Evolutionary conservation across 64 coral and sea anemone species (phyloP).

Genomic region (Acropora tenuis): DNA sequence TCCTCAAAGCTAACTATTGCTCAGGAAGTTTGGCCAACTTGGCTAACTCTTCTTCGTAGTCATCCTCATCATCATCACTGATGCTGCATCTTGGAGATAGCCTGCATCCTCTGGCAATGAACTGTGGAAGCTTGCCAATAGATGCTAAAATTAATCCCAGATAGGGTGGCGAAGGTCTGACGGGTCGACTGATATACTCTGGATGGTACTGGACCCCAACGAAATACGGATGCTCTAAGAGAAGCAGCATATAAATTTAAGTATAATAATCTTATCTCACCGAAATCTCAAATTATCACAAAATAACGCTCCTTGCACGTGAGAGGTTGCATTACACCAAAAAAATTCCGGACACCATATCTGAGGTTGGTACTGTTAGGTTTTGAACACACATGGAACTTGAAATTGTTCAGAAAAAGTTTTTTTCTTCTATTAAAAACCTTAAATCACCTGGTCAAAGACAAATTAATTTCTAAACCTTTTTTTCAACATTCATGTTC

Average conservation of each 20-base stretch:
- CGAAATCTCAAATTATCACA: too few species aligned
- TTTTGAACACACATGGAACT: too few species aligned
- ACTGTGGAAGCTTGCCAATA: conserved; percentile 77
- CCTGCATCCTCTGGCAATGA: conserved; percentile 79
- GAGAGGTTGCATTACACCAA: too few species aligned
- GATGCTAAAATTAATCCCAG: conserved; percentile 95
- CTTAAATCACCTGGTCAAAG: too few species aligned
- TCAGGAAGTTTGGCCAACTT: conserved; percentile 62
- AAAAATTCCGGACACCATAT: too few species aligned
- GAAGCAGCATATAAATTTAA: neutral
- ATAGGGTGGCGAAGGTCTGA: conserved; percentile 95
- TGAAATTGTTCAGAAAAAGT: too few species aligned
- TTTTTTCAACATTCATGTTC: too few species aligned
- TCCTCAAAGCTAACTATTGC: conserved; percentile 29
- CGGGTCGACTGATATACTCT: conserved; percentile 92
- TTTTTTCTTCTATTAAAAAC: too few species aligned
- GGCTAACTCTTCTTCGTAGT: conserved; percentile 54
- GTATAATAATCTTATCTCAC: too few species aligned
- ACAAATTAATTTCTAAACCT: too few species aligned
- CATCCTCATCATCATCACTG: conserved; percentile 79
- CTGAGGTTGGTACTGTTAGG: too few species aligned
- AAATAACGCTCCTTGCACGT: too few species aligned
- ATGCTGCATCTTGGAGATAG: conserved; percentile 86
- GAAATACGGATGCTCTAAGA: conserved; percentile 93
- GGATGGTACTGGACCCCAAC: conserved; percentile 98